These are phyloP conservation scores for Anthopleura sola DNA, from an alignment of 64 coral and sea anemone species.

Conservation along the genomic window DNA sequence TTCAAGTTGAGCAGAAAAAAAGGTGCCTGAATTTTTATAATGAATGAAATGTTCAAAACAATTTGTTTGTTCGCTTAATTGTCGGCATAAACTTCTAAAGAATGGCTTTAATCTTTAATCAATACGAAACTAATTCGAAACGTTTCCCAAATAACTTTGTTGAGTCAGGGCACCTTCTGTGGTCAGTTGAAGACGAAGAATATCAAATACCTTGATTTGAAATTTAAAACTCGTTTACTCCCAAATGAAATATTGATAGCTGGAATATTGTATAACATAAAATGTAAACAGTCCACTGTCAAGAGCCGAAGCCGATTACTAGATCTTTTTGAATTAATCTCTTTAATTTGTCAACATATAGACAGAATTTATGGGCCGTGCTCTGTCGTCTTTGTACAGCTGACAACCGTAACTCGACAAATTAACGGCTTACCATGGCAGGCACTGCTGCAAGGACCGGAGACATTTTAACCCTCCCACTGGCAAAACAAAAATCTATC, in stretches of 20 bases:
- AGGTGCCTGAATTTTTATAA: neutral
- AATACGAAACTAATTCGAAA: neutral
- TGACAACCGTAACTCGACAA: neutral
- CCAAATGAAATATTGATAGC: neutral
- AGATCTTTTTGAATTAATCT: slow-evolving; percentile 20
- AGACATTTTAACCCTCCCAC: neutral
- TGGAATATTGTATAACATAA: neutral
- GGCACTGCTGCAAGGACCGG: neutral
- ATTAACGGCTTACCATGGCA: neutral
- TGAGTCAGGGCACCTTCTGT: neutral
- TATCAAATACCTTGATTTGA: neutral
- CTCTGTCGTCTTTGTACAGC: neutral
- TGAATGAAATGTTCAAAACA: neutral
- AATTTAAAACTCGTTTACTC: neutral
- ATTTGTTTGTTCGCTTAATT: slow-evolving; percentile 1
- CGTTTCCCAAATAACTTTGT: neutral
- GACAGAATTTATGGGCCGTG: slow-evolving; percentile 1
- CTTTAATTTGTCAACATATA: slow-evolving; percentile 22
- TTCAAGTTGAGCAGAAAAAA: neutral
- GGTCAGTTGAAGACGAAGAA: neutral
- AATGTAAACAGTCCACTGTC: neutral
- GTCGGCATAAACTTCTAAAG: slow-evolving; percentile 12
- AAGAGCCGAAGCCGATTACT: neutral
- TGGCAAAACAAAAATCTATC: neutral
- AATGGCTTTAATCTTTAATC: slow-evolving; percentile 15